Percentiles rank a stretch among this genome's conserved stretches.
phyloP scores from a whole-genome alignment of 1,140 invertebrate genomes.

The Pygmarrhopalites habei region DNA sequence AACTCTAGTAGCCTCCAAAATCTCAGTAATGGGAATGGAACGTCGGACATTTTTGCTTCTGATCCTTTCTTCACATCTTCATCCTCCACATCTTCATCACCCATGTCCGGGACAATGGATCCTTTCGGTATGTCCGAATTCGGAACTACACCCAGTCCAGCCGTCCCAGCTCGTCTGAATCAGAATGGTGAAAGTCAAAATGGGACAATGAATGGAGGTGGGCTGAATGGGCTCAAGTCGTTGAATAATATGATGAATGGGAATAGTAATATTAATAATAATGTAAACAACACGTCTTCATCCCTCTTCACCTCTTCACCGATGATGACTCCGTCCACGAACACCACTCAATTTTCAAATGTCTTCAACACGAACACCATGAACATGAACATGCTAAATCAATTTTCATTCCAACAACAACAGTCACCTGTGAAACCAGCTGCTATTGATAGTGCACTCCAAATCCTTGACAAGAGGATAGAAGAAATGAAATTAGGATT shows the following conservation, averaged over 20 bases:
- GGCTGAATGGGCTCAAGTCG: slow-evolving; percentile 21
- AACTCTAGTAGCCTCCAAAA: not conserved
- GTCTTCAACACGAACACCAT: slow-evolving; percentile 8
- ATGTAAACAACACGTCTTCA: no score
- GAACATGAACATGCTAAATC: slow-evolving; percentile 12
- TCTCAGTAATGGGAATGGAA: slow-evolving; percentile 38
- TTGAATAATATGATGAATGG: not conserved
- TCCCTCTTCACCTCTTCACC: slow-evolving; percentile 8
- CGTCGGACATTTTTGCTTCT: slow-evolving; percentile 45
- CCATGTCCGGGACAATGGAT: no score
- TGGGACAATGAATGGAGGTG: slow-evolving; percentile 10
- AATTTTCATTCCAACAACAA: slow-evolving; percentile 15
- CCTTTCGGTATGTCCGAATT: slow-evolving; percentile 77
- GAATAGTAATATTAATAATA: slow-evolving; percentile 10
- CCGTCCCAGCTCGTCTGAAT: slow-evolving; percentile 40
- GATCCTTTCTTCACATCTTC: slow-evolving; percentile 51
- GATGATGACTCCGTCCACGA: not conserved
- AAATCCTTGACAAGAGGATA: slow-evolving; percentile 67
- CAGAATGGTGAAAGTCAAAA: not conserved
- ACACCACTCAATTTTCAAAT: not conserved
- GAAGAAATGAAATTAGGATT: slow-evolving; percentile 81
- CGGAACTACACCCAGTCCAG: slow-evolving; percentile 18
- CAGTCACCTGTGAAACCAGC: slow-evolving; percentile 42
- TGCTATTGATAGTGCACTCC: slow-evolving; percentile 62
- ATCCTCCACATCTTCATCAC: no score